phyloP scores from a whole-genome alignment of 2,113 vertebrate species.

The Azemiops feae region DNA sequence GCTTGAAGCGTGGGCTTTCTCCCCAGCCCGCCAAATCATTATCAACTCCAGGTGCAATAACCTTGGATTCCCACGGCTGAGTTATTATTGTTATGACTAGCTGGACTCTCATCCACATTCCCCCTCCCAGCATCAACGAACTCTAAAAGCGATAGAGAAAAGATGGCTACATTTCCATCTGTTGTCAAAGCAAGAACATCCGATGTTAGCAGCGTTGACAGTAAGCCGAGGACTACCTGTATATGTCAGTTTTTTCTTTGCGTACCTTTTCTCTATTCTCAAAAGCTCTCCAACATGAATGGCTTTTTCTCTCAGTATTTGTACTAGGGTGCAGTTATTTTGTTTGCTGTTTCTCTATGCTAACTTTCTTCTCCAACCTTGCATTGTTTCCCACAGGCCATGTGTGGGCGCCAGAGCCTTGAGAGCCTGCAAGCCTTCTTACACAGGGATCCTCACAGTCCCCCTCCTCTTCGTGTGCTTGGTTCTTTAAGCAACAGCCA shows the following conservation, averaged over 20 bases:
- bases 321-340: neutral
- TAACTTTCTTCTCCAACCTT: neutral
- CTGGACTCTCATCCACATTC: no score
- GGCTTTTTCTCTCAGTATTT: neutral
- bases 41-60: no score
- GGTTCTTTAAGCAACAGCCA: slow-evolving; percentile 69
- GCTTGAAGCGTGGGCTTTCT: no score
- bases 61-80: no score
- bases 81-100: no score
- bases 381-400: slow-evolving; percentile 55
- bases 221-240: no score
- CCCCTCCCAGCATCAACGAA: no score
- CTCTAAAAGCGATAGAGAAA: no score
- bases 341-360: neutral
- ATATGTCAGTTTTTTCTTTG: neutral
- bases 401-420: slow-evolving; percentile 58
- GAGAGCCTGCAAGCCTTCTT: slow-evolving; percentile 42
- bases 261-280: neutral
- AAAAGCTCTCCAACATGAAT: neutral
- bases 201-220: no score
- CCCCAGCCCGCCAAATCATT: no score
- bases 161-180: no score
- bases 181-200: no score
- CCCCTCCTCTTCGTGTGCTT: slow-evolving; percentile 63
- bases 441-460: slow-evolving; percentile 60